A percentile compares a stretch with the other conserved stretches of the same genome.
Conservation (phyloP, 1,140 invertebrate species). For the Micrasema minimum region DNA sequence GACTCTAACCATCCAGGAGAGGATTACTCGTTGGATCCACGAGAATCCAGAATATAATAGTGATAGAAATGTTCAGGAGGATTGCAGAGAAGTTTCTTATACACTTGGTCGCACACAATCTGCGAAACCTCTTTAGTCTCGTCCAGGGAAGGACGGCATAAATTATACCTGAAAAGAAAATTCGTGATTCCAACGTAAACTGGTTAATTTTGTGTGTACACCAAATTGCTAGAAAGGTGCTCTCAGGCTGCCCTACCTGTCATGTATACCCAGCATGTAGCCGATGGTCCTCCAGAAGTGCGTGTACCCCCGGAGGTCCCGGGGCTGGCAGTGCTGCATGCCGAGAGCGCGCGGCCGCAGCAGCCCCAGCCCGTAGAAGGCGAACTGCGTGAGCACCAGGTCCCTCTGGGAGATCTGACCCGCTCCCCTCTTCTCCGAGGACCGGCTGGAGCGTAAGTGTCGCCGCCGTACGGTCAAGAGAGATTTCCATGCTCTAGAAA, state of each 20-base stretch:
- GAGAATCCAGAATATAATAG: slow-evolving; percentile 62
- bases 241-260: slow-evolving; percentile 72
- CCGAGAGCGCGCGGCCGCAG: slow-evolving; percentile 75
- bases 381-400: slow-evolving; percentile 86
- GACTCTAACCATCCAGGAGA: not conserved
- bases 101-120: slow-evolving; percentile 60
- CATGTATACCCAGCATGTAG: slow-evolving; percentile 83
- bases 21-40: too few relatives aligned
- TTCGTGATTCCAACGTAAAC: too few relatives aligned
- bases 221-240: too few relatives aligned
- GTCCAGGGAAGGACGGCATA: slow-evolving; percentile 62
- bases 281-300: slow-evolving; percentile 89
- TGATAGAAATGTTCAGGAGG: slow-evolving; percentile 65
- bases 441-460: slow-evolving; percentile 71
- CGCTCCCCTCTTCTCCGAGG: slow-evolving; percentile 58
- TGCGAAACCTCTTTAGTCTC: slow-evolving; percentile 62
- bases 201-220: too few relatives aligned
- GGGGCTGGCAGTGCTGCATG: slow-evolving; percentile 60
- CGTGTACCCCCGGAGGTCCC: slow-evolving; percentile 77
- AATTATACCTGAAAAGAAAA: slow-evolving; percentile 71
- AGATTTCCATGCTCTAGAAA: too few relatives aligned
- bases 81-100: slow-evolving; percentile 59
- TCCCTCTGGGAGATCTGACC: slow-evolving; percentile 80
- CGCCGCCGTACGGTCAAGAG: slow-evolving; percentile 73
- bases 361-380: slow-evolving; percentile 83